Percentiles rank a stretch among this genome's conserved stretches.
phyloP scores from a whole-genome alignment of 53 echinoderm and acorn worm genomes.

The Antedon mediterranea region DNA sequence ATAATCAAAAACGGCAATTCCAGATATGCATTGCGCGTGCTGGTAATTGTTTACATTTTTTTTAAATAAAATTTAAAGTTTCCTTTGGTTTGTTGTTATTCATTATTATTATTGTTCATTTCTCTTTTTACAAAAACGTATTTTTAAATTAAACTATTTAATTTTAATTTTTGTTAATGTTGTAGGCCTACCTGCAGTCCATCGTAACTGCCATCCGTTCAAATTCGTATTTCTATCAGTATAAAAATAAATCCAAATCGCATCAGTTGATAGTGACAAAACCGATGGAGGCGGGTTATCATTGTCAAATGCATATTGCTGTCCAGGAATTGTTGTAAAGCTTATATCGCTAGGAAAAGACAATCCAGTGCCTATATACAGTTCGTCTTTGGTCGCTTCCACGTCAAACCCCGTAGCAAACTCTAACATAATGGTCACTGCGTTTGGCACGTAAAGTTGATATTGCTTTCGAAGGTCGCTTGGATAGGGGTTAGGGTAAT shows the following conservation, averaged over 20 bases:
- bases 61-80: no score
- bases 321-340: slow-evolving; percentile 4
- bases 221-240: slow-evolving; percentile 32
- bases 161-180: neutral
- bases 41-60: no score
- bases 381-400: slow-evolving; percentile 39
- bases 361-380: slow-evolving; percentile 59
- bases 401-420: slow-evolving; percentile 40
- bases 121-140: no score
- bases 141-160: no score
- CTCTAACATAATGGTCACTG: slow-evolving; percentile 38
- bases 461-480: slow-evolving; percentile 28
- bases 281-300: slow-evolving; percentile 16
- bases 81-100: no score
- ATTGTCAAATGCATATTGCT: slow-evolving; percentile 29
- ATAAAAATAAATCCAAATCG: slow-evolving; percentile 53
- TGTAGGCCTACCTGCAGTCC: slow-evolving; percentile 45
- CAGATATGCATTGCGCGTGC: no score
- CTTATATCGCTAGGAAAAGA: slow-evolving; percentile 20
- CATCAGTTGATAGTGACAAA: slow-evolving; percentile 44
- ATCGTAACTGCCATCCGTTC: slow-evolving; percentile 43
- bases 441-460: slow-evolving; percentile 63
- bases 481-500: slow-evolving; percentile 44
- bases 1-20: no score
- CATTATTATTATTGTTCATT: no score